A percentile compares a stretch with the other conserved stretches of the same genome.
Conservation (phyloP, 2,797 vertebrate species). For the Brotula barbata region DNA sequence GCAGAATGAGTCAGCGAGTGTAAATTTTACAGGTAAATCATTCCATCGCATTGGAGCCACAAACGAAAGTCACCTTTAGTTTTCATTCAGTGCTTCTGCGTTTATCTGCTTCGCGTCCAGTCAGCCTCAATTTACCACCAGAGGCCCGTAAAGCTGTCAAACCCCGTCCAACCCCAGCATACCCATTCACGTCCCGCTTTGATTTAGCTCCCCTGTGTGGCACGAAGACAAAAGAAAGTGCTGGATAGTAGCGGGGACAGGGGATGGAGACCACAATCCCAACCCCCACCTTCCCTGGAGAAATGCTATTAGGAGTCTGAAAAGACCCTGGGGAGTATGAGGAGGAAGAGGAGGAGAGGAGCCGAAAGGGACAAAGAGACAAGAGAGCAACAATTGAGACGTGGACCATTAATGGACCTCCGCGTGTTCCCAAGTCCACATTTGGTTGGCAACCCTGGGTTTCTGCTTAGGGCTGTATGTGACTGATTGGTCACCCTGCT, state of each 20-base stretch:
- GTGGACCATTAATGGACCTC: not conserved
- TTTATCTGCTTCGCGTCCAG: conserved; percentile 28
- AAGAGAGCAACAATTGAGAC: not conserved
- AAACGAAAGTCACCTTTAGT: too few species aligned
- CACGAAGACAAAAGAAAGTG: conserved; percentile 54
- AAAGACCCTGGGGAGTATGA: conserved; percentile 30
- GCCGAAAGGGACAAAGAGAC: conserved; percentile 6
- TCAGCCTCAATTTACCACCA: conserved; percentile 53
- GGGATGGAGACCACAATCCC: not conserved
- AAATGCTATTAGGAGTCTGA: conserved; percentile 56
- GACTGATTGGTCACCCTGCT: too few species aligned
- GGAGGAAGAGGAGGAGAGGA: conserved; percentile 14
- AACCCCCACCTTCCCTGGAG: conserved; percentile 32
- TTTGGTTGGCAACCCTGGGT: too few species aligned
- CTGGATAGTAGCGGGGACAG: conserved; percentile 38
- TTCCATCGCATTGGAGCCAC: too few species aligned
- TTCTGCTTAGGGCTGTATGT: too few species aligned
- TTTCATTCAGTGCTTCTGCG: too few species aligned
- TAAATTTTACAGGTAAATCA: too few species aligned
- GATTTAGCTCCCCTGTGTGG: conserved; percentile 54
- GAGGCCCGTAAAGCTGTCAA: conserved; percentile 13
- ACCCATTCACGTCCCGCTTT: conserved; percentile 52
- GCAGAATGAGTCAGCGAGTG: too few species aligned
- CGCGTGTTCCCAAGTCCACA: not conserved
- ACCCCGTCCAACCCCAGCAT: conserved; percentile 9